Evolutionary conservation across 2,888 invertebrate genomes (phyloP).

Genomic region (Phengaris alcon): DNA sequence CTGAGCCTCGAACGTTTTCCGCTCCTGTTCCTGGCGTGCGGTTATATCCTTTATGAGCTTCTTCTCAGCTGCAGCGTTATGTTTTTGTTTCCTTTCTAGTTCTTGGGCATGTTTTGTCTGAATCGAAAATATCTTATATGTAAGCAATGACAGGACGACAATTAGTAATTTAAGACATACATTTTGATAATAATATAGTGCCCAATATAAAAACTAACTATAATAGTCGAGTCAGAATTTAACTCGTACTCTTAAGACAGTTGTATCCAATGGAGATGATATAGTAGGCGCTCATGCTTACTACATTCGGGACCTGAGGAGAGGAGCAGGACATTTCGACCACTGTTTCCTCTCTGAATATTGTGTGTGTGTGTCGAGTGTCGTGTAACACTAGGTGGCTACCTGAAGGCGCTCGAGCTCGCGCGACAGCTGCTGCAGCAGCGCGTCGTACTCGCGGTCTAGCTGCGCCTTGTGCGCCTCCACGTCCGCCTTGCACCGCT

Average conservation of each 20-base stretch:
- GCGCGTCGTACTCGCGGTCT: constrained; percentile 97
- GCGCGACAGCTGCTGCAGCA: constrained; percentile 93
- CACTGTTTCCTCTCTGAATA: no score
- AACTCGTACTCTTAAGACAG: no score
- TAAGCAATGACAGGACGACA: background rate
- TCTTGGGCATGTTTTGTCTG: constrained; percentile 88
- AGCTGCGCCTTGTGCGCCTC: constrained; percentile 96
- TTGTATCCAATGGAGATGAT: no score
- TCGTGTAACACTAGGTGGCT: background rate
- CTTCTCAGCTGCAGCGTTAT: constrained; percentile 93
- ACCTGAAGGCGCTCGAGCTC: constrained; percentile 93
- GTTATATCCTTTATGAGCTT: constrained; percentile 95
- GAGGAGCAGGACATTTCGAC: no score
- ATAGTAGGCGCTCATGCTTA: no score
- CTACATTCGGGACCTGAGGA: no score
- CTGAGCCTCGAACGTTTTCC: constrained; percentile 93
- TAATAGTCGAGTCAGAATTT: no score
- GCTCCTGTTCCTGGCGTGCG: constrained; percentile 92
- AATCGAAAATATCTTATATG: constrained; percentile 31
- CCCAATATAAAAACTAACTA: no score
- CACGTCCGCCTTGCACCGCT: constrained; percentile 97
- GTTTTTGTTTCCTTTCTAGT: constrained; percentile 89
- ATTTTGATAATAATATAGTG: no score
- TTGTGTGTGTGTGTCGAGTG: no score
- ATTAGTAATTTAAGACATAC: background rate